phyloP scores from a whole-genome alignment of 1,140 invertebrate species.

The Homalodisca vitripennis region DNA sequence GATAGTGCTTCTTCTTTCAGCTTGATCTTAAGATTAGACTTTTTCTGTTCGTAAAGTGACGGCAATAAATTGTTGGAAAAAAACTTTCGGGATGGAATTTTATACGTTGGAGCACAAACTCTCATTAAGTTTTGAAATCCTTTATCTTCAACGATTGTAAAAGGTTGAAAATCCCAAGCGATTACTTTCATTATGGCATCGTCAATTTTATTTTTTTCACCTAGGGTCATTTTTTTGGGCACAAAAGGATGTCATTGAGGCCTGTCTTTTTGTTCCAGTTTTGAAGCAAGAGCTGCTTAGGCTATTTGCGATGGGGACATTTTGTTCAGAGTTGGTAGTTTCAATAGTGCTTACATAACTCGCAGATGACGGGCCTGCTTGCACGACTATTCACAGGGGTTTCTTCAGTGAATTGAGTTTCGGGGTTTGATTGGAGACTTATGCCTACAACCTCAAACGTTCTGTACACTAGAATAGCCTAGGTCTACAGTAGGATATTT shows the following conservation, averaged over 20 bases:
- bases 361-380: conserved; percentile 1
- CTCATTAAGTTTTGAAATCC: conserved; percentile 12
- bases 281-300: too few species aligned
- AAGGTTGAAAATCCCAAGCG: conserved; percentile 9
- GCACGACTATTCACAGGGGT: not conserved
- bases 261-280: conserved; percentile 26
- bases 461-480: too few species aligned
- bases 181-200: not conserved
- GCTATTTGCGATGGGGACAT: too few species aligned
- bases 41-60: not conserved
- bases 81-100: conserved; percentile 16
- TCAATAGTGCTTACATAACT: not conserved
- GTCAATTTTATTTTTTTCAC: conserved; percentile 19
- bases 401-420: not conserved
- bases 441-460: not conserved
- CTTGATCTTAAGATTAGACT: not conserved
- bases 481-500: conserved; percentile 12
- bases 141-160: conserved; percentile 17
- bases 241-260: not conserved
- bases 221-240: conserved; percentile 2
- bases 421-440: not conserved
- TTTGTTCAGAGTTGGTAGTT: too few species aligned
- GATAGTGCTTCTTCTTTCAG: not conserved
- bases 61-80: conserved; percentile 10
- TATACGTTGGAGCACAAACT: conserved; percentile 1